Evolutionary conservation across 1,140 invertebrate genomes (phyloP), one percentile per base, ranked within the genome.

Genomic region (Aculops lycopersici): DNA sequence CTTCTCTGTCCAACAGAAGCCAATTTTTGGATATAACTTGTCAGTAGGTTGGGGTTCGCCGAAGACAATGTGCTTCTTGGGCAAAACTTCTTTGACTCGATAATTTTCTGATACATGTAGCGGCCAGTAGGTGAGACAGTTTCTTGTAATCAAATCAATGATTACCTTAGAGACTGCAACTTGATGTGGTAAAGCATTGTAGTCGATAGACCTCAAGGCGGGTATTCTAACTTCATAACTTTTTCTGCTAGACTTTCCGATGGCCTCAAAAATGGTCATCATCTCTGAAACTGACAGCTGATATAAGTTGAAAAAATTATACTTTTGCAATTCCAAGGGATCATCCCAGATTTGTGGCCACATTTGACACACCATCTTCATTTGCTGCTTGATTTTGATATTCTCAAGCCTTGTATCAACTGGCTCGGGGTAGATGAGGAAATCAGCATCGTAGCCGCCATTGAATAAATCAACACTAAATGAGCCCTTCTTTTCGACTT

Each of bases 181-280:
- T 4, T 13, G 14, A 21, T 3, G 5, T 14, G 4, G 5, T 31
- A 18, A n/a, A 5, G 43, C 35, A 17, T n/a, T 15, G 24, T 13
- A 5, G 14, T 21, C 43, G 4, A 37, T 13, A 15, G 16, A 15
- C 17, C 17, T 45, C 18, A 38, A 21, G 13, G 39, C 21, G 8
- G 13, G 8, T 20, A 13, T 17, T 20, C 4, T 13, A 18, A 39
- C 20, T 5, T 39, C 8, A 19, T 19, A 13, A 5, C 17, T 5
- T n/a, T 43, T 24, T 15, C 39, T 18, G 2, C 17, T 39, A 14
- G 35, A 14, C 3, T 20, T 19, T 4, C 45, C 45, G 20, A 47
- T 42, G 1, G 45, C 41, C 38, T 47, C 43, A 20, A 47, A 39
- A 19, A 47, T 35, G n/a, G 20, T 35, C 15, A 45, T 43, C 45